These are phyloP conservation scores for Ophion costatus DNA, from an alignment of 2,888 invertebrate genomes.

Conservation along the genomic window DNA sequence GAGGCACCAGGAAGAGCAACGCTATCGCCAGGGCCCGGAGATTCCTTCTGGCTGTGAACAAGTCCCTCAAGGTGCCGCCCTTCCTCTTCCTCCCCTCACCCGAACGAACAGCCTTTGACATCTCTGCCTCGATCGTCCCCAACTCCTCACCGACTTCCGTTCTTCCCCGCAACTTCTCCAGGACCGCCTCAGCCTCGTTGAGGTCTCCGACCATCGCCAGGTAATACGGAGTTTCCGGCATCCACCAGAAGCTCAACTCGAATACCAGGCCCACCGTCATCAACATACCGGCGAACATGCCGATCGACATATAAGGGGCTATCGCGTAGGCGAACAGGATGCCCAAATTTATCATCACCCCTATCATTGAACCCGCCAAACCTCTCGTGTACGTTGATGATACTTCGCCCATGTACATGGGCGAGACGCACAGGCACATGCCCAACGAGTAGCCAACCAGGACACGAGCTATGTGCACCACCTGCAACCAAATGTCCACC, in stretches of 20 bases:
- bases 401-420: constrained; percentile 75
- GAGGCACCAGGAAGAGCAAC: constrained; percentile 82
- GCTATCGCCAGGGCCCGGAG: constrained; percentile 83
- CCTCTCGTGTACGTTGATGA: constrained; percentile 83
- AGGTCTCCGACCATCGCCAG: constrained; percentile 75
- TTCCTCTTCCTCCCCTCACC: background rate
- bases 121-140: constrained; percentile 66
- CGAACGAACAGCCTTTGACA: constrained; percentile 23
- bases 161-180: constrained; percentile 83
- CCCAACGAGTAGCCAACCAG: constrained; percentile 71
- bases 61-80: constrained; percentile 65
- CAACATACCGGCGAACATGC: constrained; percentile 73
- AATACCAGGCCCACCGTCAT: constrained; percentile 79
- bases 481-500: constrained; percentile 58
- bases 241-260: constrained; percentile 79
- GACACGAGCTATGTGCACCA: constrained; percentile 72
- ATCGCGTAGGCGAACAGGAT: constrained; percentile 75
- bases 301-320: constrained; percentile 74
- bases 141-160: constrained; percentile 85
- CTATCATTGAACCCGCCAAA: constrained; percentile 86
- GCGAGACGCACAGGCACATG: constrained; percentile 66
- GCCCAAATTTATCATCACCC: constrained; percentile 84
- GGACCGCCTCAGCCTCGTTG: constrained; percentile 82
- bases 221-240: constrained; percentile 85
- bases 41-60: constrained; percentile 72